A percentile compares a stretch with the other conserved stretches of the same genome.
Evolutionary conservation across 2,797 vertebrate genomes (phyloP).

Genomic region (Bradypodion ventrale): DNA sequence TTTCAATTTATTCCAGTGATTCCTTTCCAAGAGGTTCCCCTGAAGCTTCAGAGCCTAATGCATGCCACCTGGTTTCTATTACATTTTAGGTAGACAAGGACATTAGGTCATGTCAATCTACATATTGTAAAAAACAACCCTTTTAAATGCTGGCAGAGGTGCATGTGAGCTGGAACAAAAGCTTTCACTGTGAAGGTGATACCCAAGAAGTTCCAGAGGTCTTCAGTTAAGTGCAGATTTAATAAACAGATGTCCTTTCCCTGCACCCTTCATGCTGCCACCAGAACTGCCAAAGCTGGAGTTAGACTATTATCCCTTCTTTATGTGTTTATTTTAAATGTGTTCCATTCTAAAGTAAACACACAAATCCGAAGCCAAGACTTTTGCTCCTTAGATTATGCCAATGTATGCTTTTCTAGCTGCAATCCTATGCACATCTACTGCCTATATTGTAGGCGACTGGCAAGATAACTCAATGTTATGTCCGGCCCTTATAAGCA

Average conservation of each 20-base stretch:
- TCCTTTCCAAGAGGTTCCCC: constrained; percentile 70
- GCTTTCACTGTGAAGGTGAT: constrained; percentile 3
- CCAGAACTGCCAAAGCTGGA: not conserved
- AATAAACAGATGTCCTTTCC: not conserved
- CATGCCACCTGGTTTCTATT: constrained; percentile 73
- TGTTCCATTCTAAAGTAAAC: not conserved
- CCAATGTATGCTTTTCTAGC: not conserved
- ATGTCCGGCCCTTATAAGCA: no score
- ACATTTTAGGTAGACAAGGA: constrained; percentile 62
- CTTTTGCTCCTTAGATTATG: no score
- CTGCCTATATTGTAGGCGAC: no score
- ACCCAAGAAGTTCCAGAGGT: constrained; percentile 24
- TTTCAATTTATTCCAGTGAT: constrained; percentile 73
- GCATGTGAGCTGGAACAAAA: constrained; percentile 41
- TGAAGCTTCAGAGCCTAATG: constrained; percentile 64
- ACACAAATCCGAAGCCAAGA: not conserved
- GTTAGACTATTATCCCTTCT: not conserved
- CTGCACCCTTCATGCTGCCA: not conserved
- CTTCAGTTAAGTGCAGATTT: not conserved
- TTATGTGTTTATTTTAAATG: not conserved
- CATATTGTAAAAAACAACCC: constrained; percentile 68
- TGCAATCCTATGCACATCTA: not conserved
- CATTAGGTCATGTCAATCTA: constrained; percentile 60
- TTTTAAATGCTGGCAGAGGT: constrained; percentile 56
- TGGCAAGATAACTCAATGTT: no score